A percentile compares a stretch with the other conserved stretches of the same genome.
phyloP scores from a whole-genome alignment of 2,113 vertebrate genomes.

The Chaetops frenatus region DNA sequence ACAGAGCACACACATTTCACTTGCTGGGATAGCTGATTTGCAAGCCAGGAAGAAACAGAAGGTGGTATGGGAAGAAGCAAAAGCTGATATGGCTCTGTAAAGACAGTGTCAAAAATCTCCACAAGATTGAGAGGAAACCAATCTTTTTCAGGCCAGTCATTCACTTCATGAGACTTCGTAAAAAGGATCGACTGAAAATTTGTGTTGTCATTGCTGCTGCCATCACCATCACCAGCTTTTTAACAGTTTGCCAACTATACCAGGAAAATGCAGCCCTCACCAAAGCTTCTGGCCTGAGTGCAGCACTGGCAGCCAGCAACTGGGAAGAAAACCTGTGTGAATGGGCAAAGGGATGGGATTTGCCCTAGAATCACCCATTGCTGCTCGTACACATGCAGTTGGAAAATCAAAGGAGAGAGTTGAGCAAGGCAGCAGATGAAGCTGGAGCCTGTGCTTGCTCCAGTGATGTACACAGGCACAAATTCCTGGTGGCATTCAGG shows the following conservation, averaged over 20 bases:
- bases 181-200: not conserved
- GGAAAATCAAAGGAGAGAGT: not conserved
- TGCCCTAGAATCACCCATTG: not conserved
- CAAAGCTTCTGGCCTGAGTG: not conserved
- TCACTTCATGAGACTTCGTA: not conserved
- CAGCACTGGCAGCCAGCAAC: not conserved
- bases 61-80: not conserved
- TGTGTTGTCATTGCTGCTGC: not conserved
- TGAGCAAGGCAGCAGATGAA: not conserved
- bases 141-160: not conserved
- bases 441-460: not conserved
- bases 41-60: not conserved
- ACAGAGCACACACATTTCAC: not conserved
- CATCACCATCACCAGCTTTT: not conserved
- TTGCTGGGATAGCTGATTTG: not conserved
- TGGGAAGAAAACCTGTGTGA: not conserved
- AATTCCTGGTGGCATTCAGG: not conserved
- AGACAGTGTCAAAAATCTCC: not conserved
- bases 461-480: not conserved
- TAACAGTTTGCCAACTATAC: not conserved
- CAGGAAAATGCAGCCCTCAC: not conserved
- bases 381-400: not conserved
- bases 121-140: not conserved
- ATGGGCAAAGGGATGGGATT: not conserved
- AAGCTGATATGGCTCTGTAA: not conserved